A percentile compares a stretch with the other conserved stretches of the same genome.
phyloP scores from a whole-genome alignment of 2,797 vertebrate genomes.

The Odontamblyopus rebecca region DNA sequence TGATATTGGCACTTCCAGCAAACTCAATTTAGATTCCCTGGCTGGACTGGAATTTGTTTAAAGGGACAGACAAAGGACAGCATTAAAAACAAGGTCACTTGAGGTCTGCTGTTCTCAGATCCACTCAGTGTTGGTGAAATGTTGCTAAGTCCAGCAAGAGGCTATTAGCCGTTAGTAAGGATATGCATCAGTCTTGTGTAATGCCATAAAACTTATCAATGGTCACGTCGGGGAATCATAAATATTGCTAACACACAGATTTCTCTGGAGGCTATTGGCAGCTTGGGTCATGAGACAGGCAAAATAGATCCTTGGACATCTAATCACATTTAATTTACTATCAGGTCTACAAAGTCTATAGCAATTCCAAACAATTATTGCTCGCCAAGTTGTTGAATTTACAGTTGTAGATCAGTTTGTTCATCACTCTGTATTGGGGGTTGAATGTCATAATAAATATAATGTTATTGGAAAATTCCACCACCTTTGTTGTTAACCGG shows the following conservation, averaged over 20 bases:
- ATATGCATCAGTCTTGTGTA: constrained; percentile 24
- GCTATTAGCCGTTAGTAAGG: constrained; percentile 47
- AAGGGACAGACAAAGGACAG: constrained; percentile 26
- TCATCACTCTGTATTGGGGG: not conserved
- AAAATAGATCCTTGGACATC: not conserved
- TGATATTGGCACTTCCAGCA: constrained; percentile 41
- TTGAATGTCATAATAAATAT: not conserved
- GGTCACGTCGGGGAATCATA: constrained; percentile 32
- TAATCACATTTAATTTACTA: not conserved
- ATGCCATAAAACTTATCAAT: constrained; percentile 19
- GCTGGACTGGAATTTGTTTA: constrained; percentile 17
- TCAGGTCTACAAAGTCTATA: not conserved
- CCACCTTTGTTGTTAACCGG: not conserved
- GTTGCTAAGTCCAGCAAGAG: constrained; percentile 51
- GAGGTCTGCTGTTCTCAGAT: constrained; percentile 35
- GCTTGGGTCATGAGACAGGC: not conserved
- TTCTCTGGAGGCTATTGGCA: constrained; percentile 8
- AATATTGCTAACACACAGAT: constrained; percentile 29
- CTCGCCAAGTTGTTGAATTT: not conserved
- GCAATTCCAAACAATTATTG: not conserved
- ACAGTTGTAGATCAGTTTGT: not conserved
- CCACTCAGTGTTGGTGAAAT: constrained; percentile 41
- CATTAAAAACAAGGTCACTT: constrained; percentile 23
- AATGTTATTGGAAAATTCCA: not conserved
- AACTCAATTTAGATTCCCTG: constrained; percentile 45